Evolutionary conservation across 2,888 invertebrate genomes (phyloP).

Genomic region (Smittia sp.): DNA sequence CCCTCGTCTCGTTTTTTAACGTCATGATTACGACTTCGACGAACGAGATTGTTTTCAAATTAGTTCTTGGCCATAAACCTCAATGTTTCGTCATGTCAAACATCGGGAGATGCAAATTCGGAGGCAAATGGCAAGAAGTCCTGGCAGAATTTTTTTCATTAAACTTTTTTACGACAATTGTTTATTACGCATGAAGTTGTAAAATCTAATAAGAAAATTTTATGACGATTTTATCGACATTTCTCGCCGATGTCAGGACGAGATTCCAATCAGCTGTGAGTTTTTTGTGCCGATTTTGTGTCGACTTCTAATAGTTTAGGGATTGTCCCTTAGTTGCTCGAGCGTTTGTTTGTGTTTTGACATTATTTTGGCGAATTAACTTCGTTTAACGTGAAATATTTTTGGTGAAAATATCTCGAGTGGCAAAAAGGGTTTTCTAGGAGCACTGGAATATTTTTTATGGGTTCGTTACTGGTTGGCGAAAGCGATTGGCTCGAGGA

Average conservation of each 20-base stretch:
- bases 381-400: constrained; percentile 18
- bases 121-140: constrained; percentile 14
- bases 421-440: constrained; percentile 14
- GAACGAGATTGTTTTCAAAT: constrained; percentile 35
- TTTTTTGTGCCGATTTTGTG: background rate
- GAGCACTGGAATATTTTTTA: background rate
- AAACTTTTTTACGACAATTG: constrained; percentile 36
- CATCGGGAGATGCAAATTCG: constrained; percentile 27
- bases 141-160: constrained; percentile 8
- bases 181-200: constrained; percentile 37
- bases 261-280: constrained; percentile 25
- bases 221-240: constrained; percentile 28
- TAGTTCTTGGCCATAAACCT: constrained; percentile 30
- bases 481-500: background rate
- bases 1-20: background rate
- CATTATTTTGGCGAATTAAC: constrained; percentile 19
- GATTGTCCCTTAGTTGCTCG: background rate
- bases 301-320: background rate
- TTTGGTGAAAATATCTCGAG: background rate
- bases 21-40: constrained; percentile 13
- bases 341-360: constrained; percentile 13
- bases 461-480: background rate
- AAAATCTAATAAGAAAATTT: constrained; percentile 34
- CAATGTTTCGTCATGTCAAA: constrained; percentile 27
- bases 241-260: background rate